A percentile compares a stretch with the other conserved stretches of the same genome.
Conservation (phyloP, 37 sponge, comb jelly and placozoan species). For the Axinella damicornis region DNA sequence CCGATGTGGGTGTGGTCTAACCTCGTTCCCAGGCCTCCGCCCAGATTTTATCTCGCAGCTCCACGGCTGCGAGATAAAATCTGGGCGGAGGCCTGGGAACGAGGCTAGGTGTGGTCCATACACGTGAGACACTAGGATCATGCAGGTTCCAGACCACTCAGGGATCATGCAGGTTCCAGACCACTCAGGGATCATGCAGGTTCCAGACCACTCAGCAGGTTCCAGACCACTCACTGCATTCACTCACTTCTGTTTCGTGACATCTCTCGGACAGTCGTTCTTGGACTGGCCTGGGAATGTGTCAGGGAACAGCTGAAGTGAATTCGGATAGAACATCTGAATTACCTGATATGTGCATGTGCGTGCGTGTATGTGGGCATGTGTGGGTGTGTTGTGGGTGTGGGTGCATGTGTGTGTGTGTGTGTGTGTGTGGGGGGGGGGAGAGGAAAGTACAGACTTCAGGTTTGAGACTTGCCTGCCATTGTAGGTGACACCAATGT, state of each 20-base stretch:
- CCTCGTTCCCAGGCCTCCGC: too few relatives aligned
- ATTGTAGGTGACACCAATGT: too few relatives aligned
- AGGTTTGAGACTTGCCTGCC: too few relatives aligned
- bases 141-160: background rate
- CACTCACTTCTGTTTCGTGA: conserved; percentile 57
- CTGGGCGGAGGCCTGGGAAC: too few relatives aligned
- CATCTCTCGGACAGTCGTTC: conserved; percentile 73
- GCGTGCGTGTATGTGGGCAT: conserved; percentile 7
- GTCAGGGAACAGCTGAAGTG: conserved; percentile 72
- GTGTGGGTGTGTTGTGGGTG: background rate
- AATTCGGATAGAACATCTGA: conserved; percentile 83
- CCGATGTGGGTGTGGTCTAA: too few relatives aligned
- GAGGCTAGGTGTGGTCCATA: too few relatives aligned
- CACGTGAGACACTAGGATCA: background rate
- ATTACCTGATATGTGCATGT: conserved; percentile 60
- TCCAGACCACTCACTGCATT: background rate
- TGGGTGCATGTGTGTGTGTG: too few relatives aligned
- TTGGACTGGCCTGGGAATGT: conserved; percentile 80
- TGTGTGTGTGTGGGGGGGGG: background rate
- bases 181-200: background rate
- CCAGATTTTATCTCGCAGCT: too few relatives aligned
- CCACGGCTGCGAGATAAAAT: too few relatives aligned
- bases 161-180: too few relatives aligned
- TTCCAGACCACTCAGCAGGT: too few relatives aligned
- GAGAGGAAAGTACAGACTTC: too few relatives aligned